phyloP scores from a whole-genome alignment of 2,113 vertebrate species.

The Vombatus ursinus region DNA sequence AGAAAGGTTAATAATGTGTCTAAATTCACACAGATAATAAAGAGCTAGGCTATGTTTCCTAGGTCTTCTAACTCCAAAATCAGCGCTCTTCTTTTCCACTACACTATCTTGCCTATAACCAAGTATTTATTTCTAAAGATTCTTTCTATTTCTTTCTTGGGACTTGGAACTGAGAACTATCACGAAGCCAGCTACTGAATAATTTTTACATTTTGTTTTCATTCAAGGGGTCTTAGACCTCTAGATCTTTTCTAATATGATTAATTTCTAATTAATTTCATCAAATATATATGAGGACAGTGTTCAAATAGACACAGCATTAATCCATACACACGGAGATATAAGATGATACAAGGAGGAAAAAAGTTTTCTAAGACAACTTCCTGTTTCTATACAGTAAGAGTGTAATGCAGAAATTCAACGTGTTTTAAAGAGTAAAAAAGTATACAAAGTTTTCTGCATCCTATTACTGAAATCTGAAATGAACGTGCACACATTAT shows the following conservation, averaged over 20 bases:
- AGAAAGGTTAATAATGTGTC: not conserved
- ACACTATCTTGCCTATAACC: too few relatives aligned
- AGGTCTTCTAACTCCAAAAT: too few relatives aligned
- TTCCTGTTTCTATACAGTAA: not conserved
- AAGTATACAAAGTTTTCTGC: not conserved
- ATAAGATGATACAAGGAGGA: not conserved
- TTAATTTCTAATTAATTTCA: not conserved
- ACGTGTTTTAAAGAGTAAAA: not conserved
- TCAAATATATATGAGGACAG: not conserved
- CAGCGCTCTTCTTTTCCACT: too few relatives aligned
- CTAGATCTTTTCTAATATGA: not conserved
- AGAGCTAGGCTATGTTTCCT: not conserved
- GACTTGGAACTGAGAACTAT: constrained; percentile 23
- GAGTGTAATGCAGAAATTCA: not conserved
- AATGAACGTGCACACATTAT: not conserved
- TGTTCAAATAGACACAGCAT: not conserved
- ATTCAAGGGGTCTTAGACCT: constrained; percentile 4
- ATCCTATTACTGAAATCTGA: not conserved
- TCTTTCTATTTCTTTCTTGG: constrained; percentile 33
- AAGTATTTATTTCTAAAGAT: constrained; percentile 21
- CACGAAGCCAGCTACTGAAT: constrained; percentile 15
- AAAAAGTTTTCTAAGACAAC: not conserved
- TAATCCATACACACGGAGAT: not conserved
- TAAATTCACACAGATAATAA: not conserved
- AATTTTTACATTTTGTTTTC: constrained; percentile 37